Evolutionary conservation across 2,113 vertebrate genomes (phyloP).

Genomic region (Aptenodytes patagonicus): DNA sequence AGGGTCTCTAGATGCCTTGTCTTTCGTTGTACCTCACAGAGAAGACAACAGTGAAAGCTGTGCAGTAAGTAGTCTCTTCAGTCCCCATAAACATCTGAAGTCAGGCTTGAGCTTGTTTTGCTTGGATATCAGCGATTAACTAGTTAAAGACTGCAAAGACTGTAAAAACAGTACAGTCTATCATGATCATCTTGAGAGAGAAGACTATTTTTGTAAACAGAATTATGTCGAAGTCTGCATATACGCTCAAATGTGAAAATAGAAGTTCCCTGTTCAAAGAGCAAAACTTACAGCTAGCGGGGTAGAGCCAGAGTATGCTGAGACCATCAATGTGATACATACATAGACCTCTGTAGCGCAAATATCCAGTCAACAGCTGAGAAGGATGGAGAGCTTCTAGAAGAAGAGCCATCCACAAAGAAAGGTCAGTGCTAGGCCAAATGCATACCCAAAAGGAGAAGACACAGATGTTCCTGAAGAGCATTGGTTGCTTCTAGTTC

Average conservation of each 20-base stretch:
- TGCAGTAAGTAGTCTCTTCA: conserved; percentile 75
- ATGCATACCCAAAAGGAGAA: neutral
- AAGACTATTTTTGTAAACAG: neutral
- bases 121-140: neutral
- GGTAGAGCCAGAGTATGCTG: neutral
- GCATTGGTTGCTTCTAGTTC: neutral
- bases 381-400: neutral
- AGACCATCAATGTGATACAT: neutral
- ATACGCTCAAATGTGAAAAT: neutral
- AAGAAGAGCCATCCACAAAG: neutral
- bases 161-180: neutral
- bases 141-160: neutral
- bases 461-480: neutral
- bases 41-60: conserved; percentile 88
- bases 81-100: neutral
- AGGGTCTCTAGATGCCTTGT: conserved; percentile 72
- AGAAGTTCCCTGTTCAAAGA: neutral
- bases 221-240: neutral
- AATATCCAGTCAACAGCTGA: neutral
- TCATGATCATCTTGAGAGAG: neutral
- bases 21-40: conserved; percentile 91
- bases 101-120: neutral
- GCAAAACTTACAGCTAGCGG: neutral
- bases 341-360: neutral
- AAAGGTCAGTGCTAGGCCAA: neutral